Evolutionary conservation across 2,797 vertebrate species (phyloP).

Genomic region (Botia almorhae): DNA sequence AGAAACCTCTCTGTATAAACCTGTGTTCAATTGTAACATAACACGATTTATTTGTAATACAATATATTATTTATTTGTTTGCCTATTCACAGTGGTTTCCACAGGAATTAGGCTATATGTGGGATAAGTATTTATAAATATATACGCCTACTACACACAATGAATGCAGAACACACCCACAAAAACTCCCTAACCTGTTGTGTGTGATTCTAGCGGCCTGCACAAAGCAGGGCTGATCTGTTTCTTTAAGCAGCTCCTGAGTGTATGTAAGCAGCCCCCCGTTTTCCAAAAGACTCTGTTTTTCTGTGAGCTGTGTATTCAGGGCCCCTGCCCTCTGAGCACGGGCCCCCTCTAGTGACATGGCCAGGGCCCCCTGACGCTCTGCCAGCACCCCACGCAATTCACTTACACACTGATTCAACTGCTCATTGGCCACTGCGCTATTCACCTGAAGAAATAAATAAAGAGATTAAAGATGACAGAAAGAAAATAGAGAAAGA

Average conservation of each 20-base stretch:
- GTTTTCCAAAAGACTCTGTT: slow-evolving; percentile 87
- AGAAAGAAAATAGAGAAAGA: neutral
- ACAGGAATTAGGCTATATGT: slow-evolving; percentile 1
- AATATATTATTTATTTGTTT: neutral
- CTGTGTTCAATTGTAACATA: neutral
- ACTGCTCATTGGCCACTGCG: slow-evolving; percentile 86
- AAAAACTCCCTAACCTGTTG: slow-evolving; percentile 77
- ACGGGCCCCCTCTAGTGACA: slow-evolving; percentile 85
- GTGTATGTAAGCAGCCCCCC: slow-evolving; percentile 90
- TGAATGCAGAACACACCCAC: slow-evolving; percentile 6
- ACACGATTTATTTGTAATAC: too few relatives aligned
- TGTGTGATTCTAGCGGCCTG: slow-evolving; percentile 93
- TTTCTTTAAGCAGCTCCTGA: slow-evolving; percentile 95
- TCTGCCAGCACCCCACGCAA: slow-evolving; percentile 85
- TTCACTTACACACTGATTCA: slow-evolving; percentile 84
- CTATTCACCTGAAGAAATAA: slow-evolving; percentile 82
- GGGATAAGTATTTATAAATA: neutral
- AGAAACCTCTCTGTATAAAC: neutral
- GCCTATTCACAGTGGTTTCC: neutral
- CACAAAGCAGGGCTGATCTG: slow-evolving; percentile 91
- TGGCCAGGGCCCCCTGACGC: slow-evolving; percentile 81
- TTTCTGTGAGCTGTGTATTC: slow-evolving; percentile 85
- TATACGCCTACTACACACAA: neutral
- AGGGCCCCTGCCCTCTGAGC: slow-evolving; percentile 80
- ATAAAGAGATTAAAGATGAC: neutral